These are phyloP conservation scores for Brachionus manjavacas DNA, from an alignment of 1,140 invertebrate genomes.

Conservation along the genomic window DNA sequence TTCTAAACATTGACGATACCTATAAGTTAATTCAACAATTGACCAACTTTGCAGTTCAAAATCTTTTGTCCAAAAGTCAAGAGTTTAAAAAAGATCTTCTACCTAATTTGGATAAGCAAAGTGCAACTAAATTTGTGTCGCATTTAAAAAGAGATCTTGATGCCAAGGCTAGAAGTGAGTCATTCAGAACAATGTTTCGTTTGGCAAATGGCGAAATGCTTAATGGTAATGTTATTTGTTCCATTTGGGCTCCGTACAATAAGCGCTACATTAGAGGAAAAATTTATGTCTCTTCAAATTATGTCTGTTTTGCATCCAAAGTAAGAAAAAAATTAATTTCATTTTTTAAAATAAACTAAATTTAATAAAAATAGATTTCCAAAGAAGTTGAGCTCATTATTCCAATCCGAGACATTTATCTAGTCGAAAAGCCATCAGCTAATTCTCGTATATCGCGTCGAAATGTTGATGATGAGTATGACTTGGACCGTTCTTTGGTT, in stretches of 20 bases:
- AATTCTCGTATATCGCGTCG: neutral
- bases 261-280: slow-evolving; percentile 81
- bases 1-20: slow-evolving; percentile 80
- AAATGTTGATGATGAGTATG: slow-evolving; percentile 61
- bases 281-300: slow-evolving; percentile 86
- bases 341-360: neutral
- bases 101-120: slow-evolving; percentile 62
- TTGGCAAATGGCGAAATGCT: slow-evolving; percentile 80
- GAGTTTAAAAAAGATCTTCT: slow-evolving; percentile 41
- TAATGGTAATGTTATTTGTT: slow-evolving; percentile 82
- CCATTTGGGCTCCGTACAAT: slow-evolving; percentile 89
- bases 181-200: slow-evolving; percentile 74
- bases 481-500: slow-evolving; percentile 73
- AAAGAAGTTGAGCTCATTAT: slow-evolving; percentile 79
- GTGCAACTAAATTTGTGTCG: slow-evolving; percentile 76
- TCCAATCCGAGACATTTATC: slow-evolving; percentile 72
- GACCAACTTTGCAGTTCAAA: slow-evolving; percentile 92
- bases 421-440: slow-evolving; percentile 65
- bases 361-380: slow-evolving; percentile 63
- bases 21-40: slow-evolving; percentile 87
- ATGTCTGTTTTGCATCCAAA: slow-evolving; percentile 89
- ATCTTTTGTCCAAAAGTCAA: slow-evolving; percentile 50
- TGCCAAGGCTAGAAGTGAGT: slow-evolving; percentile 79
- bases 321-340: slow-evolving; percentile 59
- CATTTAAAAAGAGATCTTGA: slow-evolving; percentile 88